Conservation (phyloP, 2,888 invertebrate genomes). For the Ichneumoninae sp. region DNA sequence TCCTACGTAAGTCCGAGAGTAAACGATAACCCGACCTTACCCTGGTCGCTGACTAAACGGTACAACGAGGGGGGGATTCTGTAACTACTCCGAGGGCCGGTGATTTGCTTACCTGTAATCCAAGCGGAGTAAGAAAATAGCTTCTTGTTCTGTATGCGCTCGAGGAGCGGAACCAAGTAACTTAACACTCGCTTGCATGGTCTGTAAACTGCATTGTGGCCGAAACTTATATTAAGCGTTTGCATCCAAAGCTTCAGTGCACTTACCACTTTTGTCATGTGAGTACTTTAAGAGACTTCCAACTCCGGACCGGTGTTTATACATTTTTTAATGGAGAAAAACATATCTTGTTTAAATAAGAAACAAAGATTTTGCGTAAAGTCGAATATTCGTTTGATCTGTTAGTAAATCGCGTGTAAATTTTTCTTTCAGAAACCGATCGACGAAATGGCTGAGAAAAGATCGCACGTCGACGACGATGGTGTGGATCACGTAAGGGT, state of each 20-base stretch:
- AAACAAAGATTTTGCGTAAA: neutral
- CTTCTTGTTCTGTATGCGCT: slow-evolving; percentile 77
- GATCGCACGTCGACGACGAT: slow-evolving; percentile 61
- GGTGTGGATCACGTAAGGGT: slow-evolving; percentile 85
- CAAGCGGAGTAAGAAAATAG: slow-evolving; percentile 77
- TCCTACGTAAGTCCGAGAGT: slow-evolving; percentile 77
- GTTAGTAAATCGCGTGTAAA: slow-evolving; percentile 4
- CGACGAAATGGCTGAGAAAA: slow-evolving; percentile 72
- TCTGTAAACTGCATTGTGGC: slow-evolving; percentile 78
- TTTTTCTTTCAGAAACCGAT: slow-evolving; percentile 60
- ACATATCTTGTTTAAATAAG: neutral
- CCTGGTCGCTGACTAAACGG: slow-evolving; percentile 33
- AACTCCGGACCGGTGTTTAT: slow-evolving; percentile 19
- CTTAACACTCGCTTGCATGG: slow-evolving; percentile 78
- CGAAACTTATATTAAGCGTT: slow-evolving; percentile 82
- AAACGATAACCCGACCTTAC: slow-evolving; percentile 26
- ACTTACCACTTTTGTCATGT: slow-evolving; percentile 73
- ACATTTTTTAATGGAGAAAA: neutral
- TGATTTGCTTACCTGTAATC: slow-evolving; percentile 61
- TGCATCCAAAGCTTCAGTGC: slow-evolving; percentile 72
- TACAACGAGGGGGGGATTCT: slow-evolving; percentile 70
- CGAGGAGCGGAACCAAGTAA: slow-evolving; percentile 79
- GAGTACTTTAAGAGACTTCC: slow-evolving; percentile 69
- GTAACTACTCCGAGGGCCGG: slow-evolving; percentile 66
- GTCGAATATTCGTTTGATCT: neutral